A percentile compares a stretch with the other conserved stretches of the same genome.
Evolutionary conservation across 2,888 invertebrate genomes (phyloP).

Genomic region (Eupithecia dodoneata): DNA sequence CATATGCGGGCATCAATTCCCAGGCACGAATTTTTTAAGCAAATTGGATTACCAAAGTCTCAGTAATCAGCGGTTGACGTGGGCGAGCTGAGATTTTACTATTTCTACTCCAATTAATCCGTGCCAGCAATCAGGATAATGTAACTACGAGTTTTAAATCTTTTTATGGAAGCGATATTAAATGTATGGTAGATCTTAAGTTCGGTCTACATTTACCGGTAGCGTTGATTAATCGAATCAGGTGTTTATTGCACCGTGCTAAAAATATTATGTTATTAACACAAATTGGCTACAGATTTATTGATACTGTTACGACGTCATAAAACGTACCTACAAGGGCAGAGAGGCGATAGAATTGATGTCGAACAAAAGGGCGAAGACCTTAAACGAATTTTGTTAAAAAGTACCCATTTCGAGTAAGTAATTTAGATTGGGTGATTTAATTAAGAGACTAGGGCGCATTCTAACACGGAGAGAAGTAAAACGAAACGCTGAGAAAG

Average conservation of each 20-base stretch:
- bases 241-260: slow-evolving; percentile 45
- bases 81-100: slow-evolving; percentile 46
- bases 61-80: slow-evolving; percentile 43
- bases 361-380: slow-evolving; percentile 38
- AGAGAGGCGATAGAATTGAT: slow-evolving; percentile 42
- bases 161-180: slow-evolving; percentile 20
- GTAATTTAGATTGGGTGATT: slow-evolving; percentile 39
- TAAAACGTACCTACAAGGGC: slow-evolving; percentile 48
- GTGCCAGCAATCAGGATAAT: slow-evolving; percentile 38
- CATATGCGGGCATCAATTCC: slow-evolving; percentile 43
- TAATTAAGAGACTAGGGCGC: slow-evolving; percentile 39
- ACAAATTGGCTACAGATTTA: slow-evolving; percentile 46
- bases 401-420: slow-evolving; percentile 38
- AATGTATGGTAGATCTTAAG: slow-evolving; percentile 21
- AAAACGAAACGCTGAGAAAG: slow-evolving; percentile 32
- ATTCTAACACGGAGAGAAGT: slow-evolving; percentile 36
- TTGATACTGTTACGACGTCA: slow-evolving; percentile 51
- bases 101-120: slow-evolving; percentile 57
- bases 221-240: slow-evolving; percentile 43
- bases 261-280: slow-evolving; percentile 45
- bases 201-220: slow-evolving; percentile 18
- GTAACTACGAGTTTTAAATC: slow-evolving; percentile 9
- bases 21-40: slow-evolving; percentile 39
- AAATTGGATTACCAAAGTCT: slow-evolving; percentile 40
- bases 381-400: slow-evolving; percentile 45